Evolutionary conservation across 2,113 vertebrate species (phyloP).

Genomic region (Stomatorhinus ivindoensis): DNA sequence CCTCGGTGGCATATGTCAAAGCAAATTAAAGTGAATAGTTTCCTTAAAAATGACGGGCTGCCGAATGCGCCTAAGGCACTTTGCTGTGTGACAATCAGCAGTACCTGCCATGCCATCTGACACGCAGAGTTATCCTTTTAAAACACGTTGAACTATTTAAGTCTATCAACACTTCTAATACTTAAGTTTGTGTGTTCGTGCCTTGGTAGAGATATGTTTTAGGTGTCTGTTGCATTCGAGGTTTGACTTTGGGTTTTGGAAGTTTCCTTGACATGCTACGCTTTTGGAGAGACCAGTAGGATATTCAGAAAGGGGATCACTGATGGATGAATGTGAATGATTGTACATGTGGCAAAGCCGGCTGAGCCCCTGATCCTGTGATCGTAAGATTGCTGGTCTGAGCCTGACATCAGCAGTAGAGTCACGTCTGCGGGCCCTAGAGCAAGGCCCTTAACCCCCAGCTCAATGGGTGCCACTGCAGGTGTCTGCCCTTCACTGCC

Average conservation of each 20-base stretch:
- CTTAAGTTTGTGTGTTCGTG: neutral
- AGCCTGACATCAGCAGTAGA: neutral
- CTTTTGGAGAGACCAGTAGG: neutral
- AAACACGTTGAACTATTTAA: neutral
- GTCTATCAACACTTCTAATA: neutral
- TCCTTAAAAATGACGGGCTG: neutral
- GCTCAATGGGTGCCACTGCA: neutral
- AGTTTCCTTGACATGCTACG: neutral
- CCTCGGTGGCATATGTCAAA: constrained; percentile 22
- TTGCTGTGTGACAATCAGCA: neutral
- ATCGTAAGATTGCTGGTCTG: neutral
- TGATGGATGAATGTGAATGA: neutral
- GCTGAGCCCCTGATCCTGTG: neutral
- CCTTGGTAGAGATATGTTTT: neutral
- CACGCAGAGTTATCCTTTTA: neutral
- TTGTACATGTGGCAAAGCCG: neutral
- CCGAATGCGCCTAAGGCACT: neutral
- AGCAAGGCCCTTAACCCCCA: neutral
- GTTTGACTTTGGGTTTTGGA: neutral
- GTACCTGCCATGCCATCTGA: no score
- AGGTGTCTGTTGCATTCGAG: neutral
- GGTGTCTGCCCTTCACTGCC: neutral
- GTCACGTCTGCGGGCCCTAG: neutral
- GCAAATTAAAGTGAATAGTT: constrained; percentile 4
- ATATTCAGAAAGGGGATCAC: neutral